Evolutionary conservation across 2,888 invertebrate genomes (phyloP).

Genomic region (Apodemia duryi): DNA sequence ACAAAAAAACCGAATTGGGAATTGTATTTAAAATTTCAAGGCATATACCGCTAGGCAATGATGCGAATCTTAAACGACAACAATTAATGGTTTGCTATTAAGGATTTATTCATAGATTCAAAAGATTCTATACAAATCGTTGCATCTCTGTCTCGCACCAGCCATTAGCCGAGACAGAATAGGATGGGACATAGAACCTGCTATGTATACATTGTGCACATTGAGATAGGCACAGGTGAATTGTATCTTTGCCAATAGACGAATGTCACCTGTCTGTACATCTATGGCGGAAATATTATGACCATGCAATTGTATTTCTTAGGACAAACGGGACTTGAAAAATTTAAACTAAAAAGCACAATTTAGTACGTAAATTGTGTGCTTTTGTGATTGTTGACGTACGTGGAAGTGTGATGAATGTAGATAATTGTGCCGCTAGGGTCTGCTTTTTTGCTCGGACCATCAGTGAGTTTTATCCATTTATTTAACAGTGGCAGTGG

Average conservation of each 20-base stretch:
- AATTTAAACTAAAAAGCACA: neutral
- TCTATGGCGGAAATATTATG: neutral
- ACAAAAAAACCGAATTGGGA: no score
- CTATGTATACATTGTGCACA: conserved; percentile 1
- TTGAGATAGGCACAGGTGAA: conserved; percentile 2
- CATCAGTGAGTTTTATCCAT: no score
- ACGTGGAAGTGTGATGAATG: no score
- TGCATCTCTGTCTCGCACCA: neutral
- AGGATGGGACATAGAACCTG: neutral
- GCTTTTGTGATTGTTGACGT: no score
- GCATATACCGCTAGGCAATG: neutral
- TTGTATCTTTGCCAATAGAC: conserved; percentile 12
- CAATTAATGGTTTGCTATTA: neutral
- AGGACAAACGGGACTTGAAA: neutral
- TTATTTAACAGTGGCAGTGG: no score
- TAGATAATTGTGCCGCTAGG: no score
- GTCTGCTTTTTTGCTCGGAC: no score
- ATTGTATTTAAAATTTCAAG: no score
- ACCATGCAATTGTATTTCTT: neutral
- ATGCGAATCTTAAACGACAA: neutral
- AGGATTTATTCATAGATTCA: neutral
- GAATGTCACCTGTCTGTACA: conserved; percentile 12
- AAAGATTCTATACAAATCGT: neutral
- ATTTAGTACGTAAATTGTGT: no score
- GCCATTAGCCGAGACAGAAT: neutral